phyloP scores from a whole-genome alignment of 2,888 invertebrate species.

The Eupithecia tripunctaria region DNA sequence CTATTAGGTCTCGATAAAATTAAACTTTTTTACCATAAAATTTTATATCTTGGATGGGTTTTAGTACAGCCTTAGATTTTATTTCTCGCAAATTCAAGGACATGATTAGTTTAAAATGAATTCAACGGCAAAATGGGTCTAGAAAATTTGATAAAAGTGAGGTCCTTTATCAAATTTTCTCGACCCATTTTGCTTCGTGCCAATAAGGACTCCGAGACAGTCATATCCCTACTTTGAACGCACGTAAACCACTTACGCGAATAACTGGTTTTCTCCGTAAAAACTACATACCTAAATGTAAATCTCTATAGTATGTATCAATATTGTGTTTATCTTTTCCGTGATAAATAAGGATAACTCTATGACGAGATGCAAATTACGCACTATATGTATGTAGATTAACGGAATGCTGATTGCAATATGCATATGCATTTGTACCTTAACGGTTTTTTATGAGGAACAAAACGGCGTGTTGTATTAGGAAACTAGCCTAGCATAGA shows the following conservation, averaged over 20 bases:
- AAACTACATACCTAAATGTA: neutral
- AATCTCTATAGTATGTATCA: neutral
- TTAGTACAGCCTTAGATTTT: neutral
- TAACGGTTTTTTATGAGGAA: conserved; percentile 15
- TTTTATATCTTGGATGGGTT: neutral
- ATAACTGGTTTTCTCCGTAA: neutral
- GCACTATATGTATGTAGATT: conserved; percentile 9
- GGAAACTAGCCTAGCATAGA: neutral
- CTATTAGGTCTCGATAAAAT: neutral
- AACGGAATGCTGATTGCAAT: conserved; percentile 17
- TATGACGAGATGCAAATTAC: conserved; percentile 11
- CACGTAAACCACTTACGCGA: neutral
- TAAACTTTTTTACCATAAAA: neutral
- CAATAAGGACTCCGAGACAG: neutral
- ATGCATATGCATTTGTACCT: conserved; percentile 5
- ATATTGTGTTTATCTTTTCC: neutral
- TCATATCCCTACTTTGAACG: neutral
- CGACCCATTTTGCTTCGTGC: neutral
- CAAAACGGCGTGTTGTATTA: neutral
- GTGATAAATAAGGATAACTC: conserved; percentile 5
- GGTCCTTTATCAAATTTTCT: neutral
- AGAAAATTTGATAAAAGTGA: no score
- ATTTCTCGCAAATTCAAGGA: neutral
- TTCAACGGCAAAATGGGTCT: no score
- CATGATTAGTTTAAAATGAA: neutral